phyloP scores from a whole-genome alignment of 2,888 invertebrate genomes.

The Maniola hyperantus region DNA sequence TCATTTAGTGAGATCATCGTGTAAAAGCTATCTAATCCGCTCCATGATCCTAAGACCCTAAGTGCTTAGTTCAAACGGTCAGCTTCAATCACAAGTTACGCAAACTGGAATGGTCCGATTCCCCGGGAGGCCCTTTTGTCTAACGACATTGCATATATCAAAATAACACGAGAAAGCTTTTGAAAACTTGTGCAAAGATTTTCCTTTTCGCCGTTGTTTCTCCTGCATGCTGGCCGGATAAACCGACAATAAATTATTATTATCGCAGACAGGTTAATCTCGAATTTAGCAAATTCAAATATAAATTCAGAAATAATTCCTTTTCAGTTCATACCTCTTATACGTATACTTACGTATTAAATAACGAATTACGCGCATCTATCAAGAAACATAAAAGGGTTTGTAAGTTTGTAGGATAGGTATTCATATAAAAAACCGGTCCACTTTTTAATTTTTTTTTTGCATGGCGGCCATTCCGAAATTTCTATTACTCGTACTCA shows the following conservation, averaged over 20 bases:
- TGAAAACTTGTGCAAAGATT: slow-evolving; percentile 34
- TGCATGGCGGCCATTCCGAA: too few relatives aligned
- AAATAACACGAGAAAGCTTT: slow-evolving; percentile 70
- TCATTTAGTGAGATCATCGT: slow-evolving; percentile 3
- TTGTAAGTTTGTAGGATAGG: too few relatives aligned
- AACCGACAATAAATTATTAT: slow-evolving; percentile 25
- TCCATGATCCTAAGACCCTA: slow-evolving; percentile 8
- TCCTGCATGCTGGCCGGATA: slow-evolving; percentile 9
- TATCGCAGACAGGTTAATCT: slow-evolving; percentile 12
- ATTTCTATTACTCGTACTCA: too few relatives aligned
- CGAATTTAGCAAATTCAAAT: slow-evolving; percentile 10
- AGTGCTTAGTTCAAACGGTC: slow-evolving; percentile 20
- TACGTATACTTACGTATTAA: too few relatives aligned
- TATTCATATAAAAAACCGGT: too few relatives aligned
- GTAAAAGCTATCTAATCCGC: slow-evolving; percentile 6
- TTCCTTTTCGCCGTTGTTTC: slow-evolving; percentile 14
- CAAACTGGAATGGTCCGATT: slow-evolving; percentile 9
- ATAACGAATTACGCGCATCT: too few relatives aligned
- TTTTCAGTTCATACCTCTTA: too few relatives aligned
- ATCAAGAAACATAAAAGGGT: too few relatives aligned
- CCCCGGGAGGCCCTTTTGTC: slow-evolving; percentile 52
- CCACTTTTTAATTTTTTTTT: too few relatives aligned
- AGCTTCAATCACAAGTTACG: slow-evolving; percentile 15
- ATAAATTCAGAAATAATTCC: not conserved
- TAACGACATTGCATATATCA: slow-evolving; percentile 64